Percentiles rank a stretch among this genome's conserved stretches.
phyloP scores from a whole-genome alignment of 2,113 vertebrate genomes.

The Chamaetylas fuelleborni region DNA sequence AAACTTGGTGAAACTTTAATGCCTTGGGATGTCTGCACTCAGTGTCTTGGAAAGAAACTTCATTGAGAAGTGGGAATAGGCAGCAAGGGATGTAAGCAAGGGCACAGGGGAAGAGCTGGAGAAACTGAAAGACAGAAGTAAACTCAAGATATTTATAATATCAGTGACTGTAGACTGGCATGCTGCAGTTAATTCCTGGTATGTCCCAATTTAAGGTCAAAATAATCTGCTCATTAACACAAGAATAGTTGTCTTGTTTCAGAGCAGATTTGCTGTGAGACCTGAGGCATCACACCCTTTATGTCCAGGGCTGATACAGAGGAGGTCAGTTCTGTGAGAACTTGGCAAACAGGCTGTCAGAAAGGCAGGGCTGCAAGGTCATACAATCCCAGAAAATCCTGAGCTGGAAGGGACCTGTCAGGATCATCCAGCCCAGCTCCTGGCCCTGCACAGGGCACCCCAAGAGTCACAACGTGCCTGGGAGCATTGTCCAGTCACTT shows the following conservation, averaged over 20 bases:
- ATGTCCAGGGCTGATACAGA: neutral
- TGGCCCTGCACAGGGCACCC: neutral
- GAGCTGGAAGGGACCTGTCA: neutral
- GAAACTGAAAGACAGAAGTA: neutral
- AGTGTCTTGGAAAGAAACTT: neutral
- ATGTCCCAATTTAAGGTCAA: neutral
- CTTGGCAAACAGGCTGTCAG: neutral
- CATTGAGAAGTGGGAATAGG: neutral
- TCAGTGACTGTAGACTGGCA: neutral
- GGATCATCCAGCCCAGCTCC: neutral
- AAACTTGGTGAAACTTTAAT: neutral
- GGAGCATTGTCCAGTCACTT: neutral
- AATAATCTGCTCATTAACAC: neutral
- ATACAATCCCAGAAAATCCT: neutral
- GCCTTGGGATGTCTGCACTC: neutral
- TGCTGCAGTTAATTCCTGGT: neutral
- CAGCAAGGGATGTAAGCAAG: neutral
- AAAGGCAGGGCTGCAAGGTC: neutral
- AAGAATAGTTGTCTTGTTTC: neutral
- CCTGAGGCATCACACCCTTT: accelerated
- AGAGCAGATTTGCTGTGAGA: neutral
- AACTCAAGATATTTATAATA: neutral
- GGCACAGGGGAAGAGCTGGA: neutral
- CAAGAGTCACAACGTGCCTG: neutral
- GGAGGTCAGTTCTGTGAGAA: neutral